phyloP scores from a whole-genome alignment of 2,888 invertebrate genomes.

The Harpalus rubripes region DNA sequence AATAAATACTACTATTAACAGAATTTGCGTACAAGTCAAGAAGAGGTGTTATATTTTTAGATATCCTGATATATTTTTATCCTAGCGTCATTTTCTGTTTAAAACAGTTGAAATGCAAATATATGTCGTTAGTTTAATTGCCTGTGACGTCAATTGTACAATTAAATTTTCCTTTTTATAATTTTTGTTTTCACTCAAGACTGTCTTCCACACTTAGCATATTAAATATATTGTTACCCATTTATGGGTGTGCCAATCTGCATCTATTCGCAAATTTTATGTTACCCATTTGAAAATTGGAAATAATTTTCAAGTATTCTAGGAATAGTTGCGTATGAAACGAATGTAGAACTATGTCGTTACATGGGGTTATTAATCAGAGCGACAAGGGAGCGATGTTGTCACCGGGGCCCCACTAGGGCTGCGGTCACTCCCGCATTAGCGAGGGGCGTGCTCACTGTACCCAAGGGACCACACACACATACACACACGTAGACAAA shows the following conservation, averaged over 20 bases:
- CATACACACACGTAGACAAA: background rate
- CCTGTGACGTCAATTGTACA: slow-evolving; percentile 27
- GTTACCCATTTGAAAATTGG: too few relatives aligned
- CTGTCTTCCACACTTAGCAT: too few relatives aligned
- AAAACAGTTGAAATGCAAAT: slow-evolving; percentile 36
- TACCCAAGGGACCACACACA: background rate
- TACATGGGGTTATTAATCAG: background rate
- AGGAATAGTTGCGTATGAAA: too few relatives aligned
- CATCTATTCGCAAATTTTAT: too few relatives aligned
- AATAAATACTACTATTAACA: too few relatives aligned
- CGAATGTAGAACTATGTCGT: background rate
- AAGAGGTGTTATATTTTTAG: slow-evolving; percentile 17
- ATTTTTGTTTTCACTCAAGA: background rate
- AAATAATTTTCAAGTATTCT: too few relatives aligned
- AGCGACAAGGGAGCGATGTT: background rate
- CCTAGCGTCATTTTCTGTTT: slow-evolving; percentile 22
- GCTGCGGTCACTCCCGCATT: background rate
- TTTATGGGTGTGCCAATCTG: too few relatives aligned
- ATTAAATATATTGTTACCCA: too few relatives aligned
- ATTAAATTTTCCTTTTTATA: slow-evolving; percentile 19
- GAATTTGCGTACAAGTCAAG: background rate
- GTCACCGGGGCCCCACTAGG: background rate
- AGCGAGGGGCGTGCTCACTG: background rate
- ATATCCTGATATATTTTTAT: slow-evolving; percentile 20
- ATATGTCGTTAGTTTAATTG: slow-evolving; percentile 7